phyloP scores from a whole-genome alignment of 2,113 vertebrate genomes.

The Laterallus jamaicensis region DNA sequence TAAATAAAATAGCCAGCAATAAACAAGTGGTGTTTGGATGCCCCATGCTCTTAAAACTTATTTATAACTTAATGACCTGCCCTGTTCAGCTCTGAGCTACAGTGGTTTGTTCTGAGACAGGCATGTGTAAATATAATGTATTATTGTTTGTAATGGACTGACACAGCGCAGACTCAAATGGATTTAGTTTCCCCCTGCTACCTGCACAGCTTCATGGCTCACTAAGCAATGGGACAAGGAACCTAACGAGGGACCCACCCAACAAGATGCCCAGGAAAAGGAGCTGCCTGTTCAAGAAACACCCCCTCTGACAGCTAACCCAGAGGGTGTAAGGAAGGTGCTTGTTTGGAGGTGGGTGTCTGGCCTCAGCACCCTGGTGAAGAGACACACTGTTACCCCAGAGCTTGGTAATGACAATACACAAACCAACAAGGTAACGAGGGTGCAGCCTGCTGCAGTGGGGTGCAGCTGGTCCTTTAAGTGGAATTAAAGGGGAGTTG shows the following conservation, averaged over 20 bases:
- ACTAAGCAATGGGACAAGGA: neutral
- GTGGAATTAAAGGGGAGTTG: neutral
- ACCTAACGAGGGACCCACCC: neutral
- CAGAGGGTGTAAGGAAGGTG: too few relatives aligned
- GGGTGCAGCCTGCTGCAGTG: neutral
- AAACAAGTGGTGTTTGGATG: neutral
- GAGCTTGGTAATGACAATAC: neutral
- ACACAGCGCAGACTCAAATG: neutral
- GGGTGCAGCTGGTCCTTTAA: neutral
- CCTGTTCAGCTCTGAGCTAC: neutral
- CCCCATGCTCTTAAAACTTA: neutral
- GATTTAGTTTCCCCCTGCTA: neutral
- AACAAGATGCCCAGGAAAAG: neutral
- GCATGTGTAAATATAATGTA: neutral
- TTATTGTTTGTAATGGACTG: neutral
- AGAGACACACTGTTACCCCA: rapidly evolving
- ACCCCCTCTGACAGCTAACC: neutral
- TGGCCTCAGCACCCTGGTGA: rapidly evolving
- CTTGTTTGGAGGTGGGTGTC: neutral
- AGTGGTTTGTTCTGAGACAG: neutral
- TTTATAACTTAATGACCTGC: neutral
- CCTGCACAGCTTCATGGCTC: neutral
- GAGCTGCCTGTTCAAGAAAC: neutral
- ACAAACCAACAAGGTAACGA: neutral
- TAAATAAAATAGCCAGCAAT: neutral